phyloP scores from a whole-genome alignment of 2,797 vertebrate genomes.

The Paramormyrops hopkinsi region DNA sequence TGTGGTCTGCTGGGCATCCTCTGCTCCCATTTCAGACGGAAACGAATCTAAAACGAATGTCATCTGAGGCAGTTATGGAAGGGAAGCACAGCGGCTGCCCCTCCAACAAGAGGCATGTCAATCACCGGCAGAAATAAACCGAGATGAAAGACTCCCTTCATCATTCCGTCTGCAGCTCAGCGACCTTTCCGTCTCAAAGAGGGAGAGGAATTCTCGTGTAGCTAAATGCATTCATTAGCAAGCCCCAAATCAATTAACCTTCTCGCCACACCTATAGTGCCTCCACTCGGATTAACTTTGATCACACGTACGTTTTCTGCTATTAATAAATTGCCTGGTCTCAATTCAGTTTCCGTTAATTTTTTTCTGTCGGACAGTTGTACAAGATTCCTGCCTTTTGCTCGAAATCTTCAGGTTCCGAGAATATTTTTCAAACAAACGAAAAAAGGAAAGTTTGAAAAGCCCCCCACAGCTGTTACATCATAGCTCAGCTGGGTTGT shows the following conservation, averaged over 20 bases:
- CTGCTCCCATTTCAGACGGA: neutral
- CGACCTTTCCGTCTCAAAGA: conserved; percentile 21
- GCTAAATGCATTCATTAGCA: conserved; percentile 11
- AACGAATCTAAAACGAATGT: neutral
- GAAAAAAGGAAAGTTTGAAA: neutral
- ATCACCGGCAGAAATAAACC: conserved; percentile 33
- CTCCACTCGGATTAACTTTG: conserved; percentile 4
- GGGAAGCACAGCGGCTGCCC: conserved; percentile 35
- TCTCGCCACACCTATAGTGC: neutral
- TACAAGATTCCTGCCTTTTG: neutral
- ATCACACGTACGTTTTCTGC: neutral
- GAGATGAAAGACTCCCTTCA: conserved; percentile 7
- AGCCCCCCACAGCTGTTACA: neutral
- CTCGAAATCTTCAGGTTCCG: neutral
- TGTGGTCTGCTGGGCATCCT: neutral
- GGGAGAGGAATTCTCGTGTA: neutral
- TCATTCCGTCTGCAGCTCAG: neutral
- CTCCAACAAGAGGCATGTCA: conserved; percentile 20
- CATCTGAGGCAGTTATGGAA: conserved; percentile 33
- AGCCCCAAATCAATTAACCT: conserved; percentile 26
- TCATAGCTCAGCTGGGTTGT: neutral
- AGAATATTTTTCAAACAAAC: neutral
- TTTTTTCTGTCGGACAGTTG: neutral
- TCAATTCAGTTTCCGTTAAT: neutral
- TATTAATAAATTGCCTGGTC: neutral